A percentile compares a stretch with the other conserved stretches of the same genome.
Evolutionary conservation across 2,797 vertebrate genomes (phyloP).

Genomic region (Glossophaga mutica): DNA sequence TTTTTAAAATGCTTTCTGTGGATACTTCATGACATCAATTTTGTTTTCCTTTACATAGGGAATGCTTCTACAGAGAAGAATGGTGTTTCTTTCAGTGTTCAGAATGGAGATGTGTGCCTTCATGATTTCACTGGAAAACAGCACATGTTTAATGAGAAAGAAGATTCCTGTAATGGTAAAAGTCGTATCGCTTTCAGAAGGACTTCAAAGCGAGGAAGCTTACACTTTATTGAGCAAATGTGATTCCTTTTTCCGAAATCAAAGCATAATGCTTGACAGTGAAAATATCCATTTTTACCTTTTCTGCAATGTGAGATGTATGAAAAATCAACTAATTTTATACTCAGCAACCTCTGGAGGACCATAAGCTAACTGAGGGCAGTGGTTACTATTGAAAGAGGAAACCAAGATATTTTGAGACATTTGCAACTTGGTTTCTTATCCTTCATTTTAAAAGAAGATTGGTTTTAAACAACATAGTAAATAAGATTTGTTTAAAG

Average conservation of each 20-base stretch:
- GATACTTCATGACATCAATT: not conserved
- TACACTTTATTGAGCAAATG: conserved; percentile 83
- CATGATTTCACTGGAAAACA: conserved; percentile 82
- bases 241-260: conserved; percentile 73
- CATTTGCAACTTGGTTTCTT: conserved; percentile 59
- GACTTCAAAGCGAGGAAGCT: conserved; percentile 84
- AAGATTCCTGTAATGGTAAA: conserved; percentile 79
- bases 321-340: conserved; percentile 78
- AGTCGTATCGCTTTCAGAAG: conserved; percentile 78
- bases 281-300: conserved; percentile 74
- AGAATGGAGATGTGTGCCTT: conserved; percentile 83
- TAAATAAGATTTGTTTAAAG: conserved; percentile 9
- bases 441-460: conserved; percentile 44
- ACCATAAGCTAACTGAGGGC: conserved; percentile 57
- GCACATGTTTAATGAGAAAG: conserved; percentile 76
- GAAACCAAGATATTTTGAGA: conserved; percentile 55
- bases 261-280: conserved; percentile 71
- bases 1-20: conserved; percentile 11
- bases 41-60: conserved; percentile 77
- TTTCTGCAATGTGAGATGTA: conserved; percentile 82
- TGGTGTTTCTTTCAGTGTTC: conserved; percentile 81
- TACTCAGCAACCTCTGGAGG: conserved; percentile 63
- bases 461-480: conserved; percentile 57
- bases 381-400: conserved; percentile 59
- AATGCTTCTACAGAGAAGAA: conserved; percentile 82